phyloP scores from a whole-genome alignment of 2,113 vertebrate genomes.

The Ranitomeya imitator region DNA sequence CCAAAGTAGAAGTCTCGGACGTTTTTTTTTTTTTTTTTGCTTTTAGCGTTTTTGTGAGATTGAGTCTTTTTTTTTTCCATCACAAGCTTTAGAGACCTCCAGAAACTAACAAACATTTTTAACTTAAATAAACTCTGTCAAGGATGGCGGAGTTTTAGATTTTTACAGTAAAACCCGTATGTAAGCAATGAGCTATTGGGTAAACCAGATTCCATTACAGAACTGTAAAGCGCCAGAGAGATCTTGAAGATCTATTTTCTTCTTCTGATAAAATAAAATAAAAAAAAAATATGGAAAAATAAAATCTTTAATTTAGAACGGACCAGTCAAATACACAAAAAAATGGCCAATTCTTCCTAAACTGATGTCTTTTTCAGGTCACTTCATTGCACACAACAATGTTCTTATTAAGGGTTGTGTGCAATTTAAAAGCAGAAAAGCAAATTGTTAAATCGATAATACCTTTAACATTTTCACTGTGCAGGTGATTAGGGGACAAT shows the following conservation, averaged over 20 bases:
- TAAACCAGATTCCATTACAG: conserved; percentile 11
- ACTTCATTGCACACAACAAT: neutral
- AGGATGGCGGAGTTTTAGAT: conserved; percentile 2
- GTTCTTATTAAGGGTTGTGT: too few species aligned
- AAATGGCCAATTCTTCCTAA: neutral
- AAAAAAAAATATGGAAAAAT: neutral
- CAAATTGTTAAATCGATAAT: too few species aligned
- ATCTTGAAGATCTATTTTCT: conserved; percentile 10
- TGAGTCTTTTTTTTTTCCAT: neutral
- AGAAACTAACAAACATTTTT: conserved; percentile 41
- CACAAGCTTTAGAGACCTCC: conserved; percentile 5
- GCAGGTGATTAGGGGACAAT: too few species aligned
- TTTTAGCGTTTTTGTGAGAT: conserved; percentile 3
- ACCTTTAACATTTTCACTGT: too few species aligned
- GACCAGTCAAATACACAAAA: neutral
- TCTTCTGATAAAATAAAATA: neutral
- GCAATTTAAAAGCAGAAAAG: too few species aligned
- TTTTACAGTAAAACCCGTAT: conserved; percentile 17
- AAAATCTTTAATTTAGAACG: neutral
- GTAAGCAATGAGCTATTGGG: neutral
- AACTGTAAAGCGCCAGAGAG: neutral
- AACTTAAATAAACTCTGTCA: conserved; percentile 44
- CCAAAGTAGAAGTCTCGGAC: neutral
- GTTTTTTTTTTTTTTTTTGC: neutral
- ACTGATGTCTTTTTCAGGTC: neutral